These are phyloP conservation scores for Panagrolaimus sp. DNA, from an alignment of 1,140 invertebrate genomes.

Conservation along the genomic window DNA sequence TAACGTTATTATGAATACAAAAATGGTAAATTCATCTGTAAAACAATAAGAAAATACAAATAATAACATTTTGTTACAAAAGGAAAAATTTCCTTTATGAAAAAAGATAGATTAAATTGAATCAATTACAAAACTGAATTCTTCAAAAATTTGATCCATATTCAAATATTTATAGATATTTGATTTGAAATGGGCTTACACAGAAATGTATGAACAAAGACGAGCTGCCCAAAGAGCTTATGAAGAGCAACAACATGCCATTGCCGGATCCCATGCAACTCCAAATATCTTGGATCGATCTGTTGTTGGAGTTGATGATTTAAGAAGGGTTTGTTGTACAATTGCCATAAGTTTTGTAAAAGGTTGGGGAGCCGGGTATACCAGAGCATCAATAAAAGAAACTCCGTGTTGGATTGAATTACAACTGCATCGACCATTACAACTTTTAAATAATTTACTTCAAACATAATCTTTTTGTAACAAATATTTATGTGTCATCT, in stretches of 20 bases:
- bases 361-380: conserved; percentile 96
- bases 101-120: too few relatives aligned
- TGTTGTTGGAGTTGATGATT: conserved; percentile 84
- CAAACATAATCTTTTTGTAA: conserved; percentile 62
- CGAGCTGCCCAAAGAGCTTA: conserved; percentile 50
- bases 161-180: conserved; percentile 45
- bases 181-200: conserved; percentile 55
- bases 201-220: conserved; percentile 53
- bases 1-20: too few relatives aligned
- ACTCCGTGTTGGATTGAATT: conserved; percentile 99
- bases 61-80: too few relatives aligned
- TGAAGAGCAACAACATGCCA: background rate
- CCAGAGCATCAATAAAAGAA: conserved; percentile 91
- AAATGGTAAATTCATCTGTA: too few relatives aligned
- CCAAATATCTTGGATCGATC: conserved; percentile 41
- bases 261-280: conserved; percentile 21
- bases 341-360: conserved; percentile 98
- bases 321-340: conserved; percentile 86
- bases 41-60: too few relatives aligned
- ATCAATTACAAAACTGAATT: too few relatives aligned
- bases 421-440: conserved; percentile 92
- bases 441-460: conserved; percentile 92
- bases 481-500: too few relatives aligned
- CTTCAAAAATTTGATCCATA: too few relatives aligned
- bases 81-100: too few relatives aligned